Percentiles rank a stretch among this genome's conserved stretches.
These are phyloP conservation scores for Hyles lineata DNA, from an alignment of 2,888 invertebrate species.

Conservation along the genomic window DNA sequence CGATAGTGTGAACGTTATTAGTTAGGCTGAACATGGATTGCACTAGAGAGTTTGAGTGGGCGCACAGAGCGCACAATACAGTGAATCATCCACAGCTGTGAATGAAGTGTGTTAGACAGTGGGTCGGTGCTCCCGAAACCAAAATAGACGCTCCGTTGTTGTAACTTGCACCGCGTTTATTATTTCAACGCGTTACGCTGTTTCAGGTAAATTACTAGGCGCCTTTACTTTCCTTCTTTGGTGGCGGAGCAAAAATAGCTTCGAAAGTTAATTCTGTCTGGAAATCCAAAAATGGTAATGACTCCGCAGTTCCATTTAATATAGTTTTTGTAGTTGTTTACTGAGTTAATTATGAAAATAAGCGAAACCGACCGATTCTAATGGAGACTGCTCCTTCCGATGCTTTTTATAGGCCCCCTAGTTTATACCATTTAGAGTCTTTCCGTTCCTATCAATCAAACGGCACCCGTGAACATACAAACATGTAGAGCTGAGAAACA, in stretches of 20 bases:
- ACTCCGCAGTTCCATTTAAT: neutral
- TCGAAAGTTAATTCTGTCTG: slow-evolving; percentile 30
- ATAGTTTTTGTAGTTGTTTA: neutral
- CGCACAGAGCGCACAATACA: slow-evolving; percentile 70
- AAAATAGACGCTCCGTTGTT: slow-evolving; percentile 67
- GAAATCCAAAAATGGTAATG: neutral
- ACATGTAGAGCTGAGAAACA: slow-evolving; percentile 13
- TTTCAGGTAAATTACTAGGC: slow-evolving; percentile 51
- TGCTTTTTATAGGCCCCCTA: neutral
- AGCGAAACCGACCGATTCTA: neutral
- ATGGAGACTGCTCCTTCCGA: slow-evolving; percentile 4
- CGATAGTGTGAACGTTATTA: slow-evolving; percentile 26
- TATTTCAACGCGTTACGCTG: slow-evolving; percentile 55
- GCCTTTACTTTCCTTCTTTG: slow-evolving; percentile 34
- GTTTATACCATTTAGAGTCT: slow-evolving; percentile 6
- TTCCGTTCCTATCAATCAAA: slow-evolving; percentile 22
- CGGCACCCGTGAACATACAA: neutral
- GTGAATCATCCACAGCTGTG: slow-evolving; percentile 72
- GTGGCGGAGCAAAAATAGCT: slow-evolving; percentile 26
- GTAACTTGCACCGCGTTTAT: slow-evolving; percentile 55
- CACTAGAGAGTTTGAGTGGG: slow-evolving; percentile 58
- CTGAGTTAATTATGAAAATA: neutral
- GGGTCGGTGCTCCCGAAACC: slow-evolving; percentile 70
- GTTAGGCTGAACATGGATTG: slow-evolving; percentile 53
- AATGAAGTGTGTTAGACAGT: slow-evolving; percentile 69